A percentile compares a stretch with the other conserved stretches of the same genome.
Evolutionary conservation across 30 jellyfish, hydroid and myxozoan species (phyloP).

Genomic region (Pseudorhiza aurosa): DNA sequence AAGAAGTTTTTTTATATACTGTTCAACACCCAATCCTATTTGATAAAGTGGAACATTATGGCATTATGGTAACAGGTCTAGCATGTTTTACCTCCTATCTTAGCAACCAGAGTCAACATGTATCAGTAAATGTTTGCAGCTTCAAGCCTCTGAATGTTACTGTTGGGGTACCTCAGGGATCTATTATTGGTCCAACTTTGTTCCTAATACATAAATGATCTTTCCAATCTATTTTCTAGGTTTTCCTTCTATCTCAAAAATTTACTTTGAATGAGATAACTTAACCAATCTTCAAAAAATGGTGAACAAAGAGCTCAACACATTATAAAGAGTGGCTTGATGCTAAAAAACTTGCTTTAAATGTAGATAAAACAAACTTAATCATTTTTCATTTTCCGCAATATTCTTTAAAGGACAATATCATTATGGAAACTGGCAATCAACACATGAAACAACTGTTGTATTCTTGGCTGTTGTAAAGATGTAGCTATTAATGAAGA

Average conservation of each 20-base stretch:
- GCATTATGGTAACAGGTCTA: neutral
- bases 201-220: constrained; percentile 48
- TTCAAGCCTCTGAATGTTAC: neutral
- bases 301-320: constrained; percentile 47
- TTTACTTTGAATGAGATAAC: neutral
- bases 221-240: constrained; percentile 7
- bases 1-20: neutral
- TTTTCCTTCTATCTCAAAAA: constrained; percentile 10
- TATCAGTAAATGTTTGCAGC: neutral
- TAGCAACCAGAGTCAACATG: constrained; percentile 21
- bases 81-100: neutral
- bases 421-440: constrained; percentile 11
- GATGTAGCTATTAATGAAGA: too few relatives aligned
- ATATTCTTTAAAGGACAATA: neutral
- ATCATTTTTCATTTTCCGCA: neutral
- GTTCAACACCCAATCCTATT: neutral
- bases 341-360: constrained; percentile 46
- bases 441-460: too few relatives aligned
- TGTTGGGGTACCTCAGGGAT: constrained; percentile 57
- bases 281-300: constrained; percentile 8
- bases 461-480: too few relatives aligned
- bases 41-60: neutral
- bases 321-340: constrained; percentile 5
- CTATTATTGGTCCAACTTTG: constrained; percentile 49
- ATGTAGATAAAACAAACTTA: constrained; percentile 36